Evolutionary conservation across 2,113 vertebrate species (phyloP).

Genomic region (Rhagologus leucostigma): DNA sequence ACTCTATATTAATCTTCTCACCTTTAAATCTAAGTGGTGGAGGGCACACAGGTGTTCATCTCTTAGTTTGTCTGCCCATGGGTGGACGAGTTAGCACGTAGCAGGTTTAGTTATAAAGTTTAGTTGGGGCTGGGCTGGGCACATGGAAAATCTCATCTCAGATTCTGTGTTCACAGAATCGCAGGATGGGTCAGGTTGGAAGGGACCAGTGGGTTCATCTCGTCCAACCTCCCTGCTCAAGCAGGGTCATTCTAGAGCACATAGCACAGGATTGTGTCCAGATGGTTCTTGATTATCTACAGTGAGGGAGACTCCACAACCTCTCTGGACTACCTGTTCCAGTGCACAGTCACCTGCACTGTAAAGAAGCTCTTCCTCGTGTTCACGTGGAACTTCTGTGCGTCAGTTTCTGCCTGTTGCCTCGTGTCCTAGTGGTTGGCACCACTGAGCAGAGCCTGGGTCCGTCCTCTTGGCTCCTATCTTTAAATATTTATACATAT

Average conservation of each 20-base stretch:
- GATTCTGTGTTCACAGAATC: too few relatives aligned
- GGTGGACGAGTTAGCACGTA: accelerated
- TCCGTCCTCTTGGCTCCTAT: background rate
- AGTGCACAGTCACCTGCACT: accelerated
- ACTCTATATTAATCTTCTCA: accelerated
- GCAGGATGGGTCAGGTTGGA: too few relatives aligned
- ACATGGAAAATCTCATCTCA: background rate
- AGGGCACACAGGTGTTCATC: accelerated
- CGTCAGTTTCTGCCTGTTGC: background rate
- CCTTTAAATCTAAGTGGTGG: background rate
- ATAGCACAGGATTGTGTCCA: background rate
- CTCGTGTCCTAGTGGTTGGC: accelerated
- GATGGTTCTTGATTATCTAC: too few relatives aligned
- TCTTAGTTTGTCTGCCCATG: accelerated
- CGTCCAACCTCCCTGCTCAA: background rate
- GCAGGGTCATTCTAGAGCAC: background rate
- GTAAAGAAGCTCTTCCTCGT: background rate
- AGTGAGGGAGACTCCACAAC: too few relatives aligned
- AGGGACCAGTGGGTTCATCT: background rate
- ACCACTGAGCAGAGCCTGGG: background rate
- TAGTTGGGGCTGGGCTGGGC: background rate
- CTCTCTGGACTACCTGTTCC: background rate
- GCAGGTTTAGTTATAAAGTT: accelerated
- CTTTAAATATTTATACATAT: accelerated
- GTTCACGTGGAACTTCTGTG: background rate